Evolutionary conservation across 2,797 vertebrate species (phyloP).

Genomic region (Sebastes dallii): DNA sequence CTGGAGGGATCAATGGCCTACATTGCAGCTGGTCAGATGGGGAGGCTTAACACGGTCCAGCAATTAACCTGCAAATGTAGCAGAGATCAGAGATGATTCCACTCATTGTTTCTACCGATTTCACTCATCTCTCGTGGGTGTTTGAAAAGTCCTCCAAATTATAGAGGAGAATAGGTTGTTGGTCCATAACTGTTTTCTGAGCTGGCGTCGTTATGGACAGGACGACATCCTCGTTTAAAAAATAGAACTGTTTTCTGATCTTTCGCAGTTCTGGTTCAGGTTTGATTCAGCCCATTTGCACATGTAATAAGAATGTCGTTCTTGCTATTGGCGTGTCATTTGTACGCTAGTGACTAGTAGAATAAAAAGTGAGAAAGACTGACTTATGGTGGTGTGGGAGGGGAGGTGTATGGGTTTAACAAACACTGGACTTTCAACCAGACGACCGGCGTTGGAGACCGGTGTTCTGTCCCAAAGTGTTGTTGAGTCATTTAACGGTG

Average conservation of each 20-base stretch:
- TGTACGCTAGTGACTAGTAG: too few species aligned
- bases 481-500: too few species aligned
- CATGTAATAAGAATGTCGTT: too few species aligned
- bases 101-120: background rate
- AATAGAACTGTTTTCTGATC: background rate
- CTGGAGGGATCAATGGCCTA: slow-evolving; percentile 63
- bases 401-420: too few species aligned
- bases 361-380: too few species aligned
- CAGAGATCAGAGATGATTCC: slow-evolving; percentile 23
- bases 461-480: too few species aligned
- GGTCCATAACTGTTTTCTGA: rapidly evolving
- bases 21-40: slow-evolving; percentile 48
- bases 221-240: background rate
- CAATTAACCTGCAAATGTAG: slow-evolving; percentile 68
- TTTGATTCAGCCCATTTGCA: background rate
- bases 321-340: too few species aligned
- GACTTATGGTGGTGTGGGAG: rapidly evolving
- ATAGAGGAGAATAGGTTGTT: background rate
- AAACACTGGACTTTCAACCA: too few species aligned
- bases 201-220: too few species aligned
- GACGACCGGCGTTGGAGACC: rapidly evolving
- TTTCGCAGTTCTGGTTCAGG: background rate
- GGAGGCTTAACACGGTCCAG: slow-evolving; percentile 36
- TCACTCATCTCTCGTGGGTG: too few species aligned
- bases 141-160: background rate